Base-by-base conservation (phyloP, 2,797 vertebrate genomes). In the Sebastes oblongus region DNA sequence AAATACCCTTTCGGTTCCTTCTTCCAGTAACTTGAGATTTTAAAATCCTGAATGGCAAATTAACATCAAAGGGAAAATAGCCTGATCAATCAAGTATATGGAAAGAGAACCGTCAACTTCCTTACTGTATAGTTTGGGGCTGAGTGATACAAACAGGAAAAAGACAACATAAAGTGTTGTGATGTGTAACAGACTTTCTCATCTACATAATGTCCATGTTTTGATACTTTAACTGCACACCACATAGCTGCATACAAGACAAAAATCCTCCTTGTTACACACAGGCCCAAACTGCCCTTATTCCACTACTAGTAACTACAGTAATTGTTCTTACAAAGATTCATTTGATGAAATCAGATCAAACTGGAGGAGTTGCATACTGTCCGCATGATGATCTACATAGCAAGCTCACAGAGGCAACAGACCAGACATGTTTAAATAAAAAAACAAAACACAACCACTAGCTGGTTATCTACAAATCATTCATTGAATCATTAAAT, bases 401-500 rank as follows among this genome's bases (percentile, higher is more conserved):
- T 16, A 18, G 27, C 2, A 58, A 32, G 12, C 18, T 24, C n/a
- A 54, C 2, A 32, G 52, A 69, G 7, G 16, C 24, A 65, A 65
- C 50, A 62, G 9, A 1, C n/a, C 16, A 71, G 27, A 52, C 30
- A 20, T 55, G 24, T 60, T 14, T 1, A 27, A 36, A 73, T 8
- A 30, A 54, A 4, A 30, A 25, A n/a, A 30, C 27, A n/a, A 30
- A 62, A 4, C 55, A 27, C 16, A 42, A 50, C 22, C 20, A 65
- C 39, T 27, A 14, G 14, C 27, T 71, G 36, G 42, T 71, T 72
- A 50, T 72, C 52, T 75, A 81, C 18, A 72, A 76, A 87, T 73
- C 61, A 82, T 65, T 60, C 42, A 83, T 27, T 76, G 60, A 88
- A 91, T 94, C 90, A 94, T 95, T 95, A 95, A 96, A 95, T 95